These are phyloP conservation scores for Thereva nobilitata DNA, from an alignment of 2,888 invertebrate species.

Conservation along the genomic window DNA sequence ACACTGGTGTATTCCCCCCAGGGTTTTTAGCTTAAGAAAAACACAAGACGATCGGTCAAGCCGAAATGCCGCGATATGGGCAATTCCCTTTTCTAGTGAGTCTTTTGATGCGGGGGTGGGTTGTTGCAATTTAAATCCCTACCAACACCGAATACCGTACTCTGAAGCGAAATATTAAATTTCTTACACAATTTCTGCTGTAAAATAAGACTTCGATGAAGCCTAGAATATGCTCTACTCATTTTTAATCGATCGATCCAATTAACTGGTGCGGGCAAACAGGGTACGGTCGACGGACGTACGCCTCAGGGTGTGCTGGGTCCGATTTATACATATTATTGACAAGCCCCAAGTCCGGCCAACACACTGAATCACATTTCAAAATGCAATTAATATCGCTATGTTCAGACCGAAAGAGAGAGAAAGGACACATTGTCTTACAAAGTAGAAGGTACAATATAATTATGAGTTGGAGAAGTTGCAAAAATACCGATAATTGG, in stretches of 20 bases:
- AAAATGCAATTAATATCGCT: slow-evolving; percentile 24
- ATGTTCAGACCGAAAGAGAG: neutral
- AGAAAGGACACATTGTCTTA: neutral
- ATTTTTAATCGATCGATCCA: slow-evolving; percentile 42
- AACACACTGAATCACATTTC: slow-evolving; percentile 24
- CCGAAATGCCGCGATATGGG: too few species aligned
- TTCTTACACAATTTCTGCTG: slow-evolving; percentile 41
- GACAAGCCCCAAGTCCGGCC: too few species aligned
- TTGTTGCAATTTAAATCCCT: slow-evolving; percentile 39
- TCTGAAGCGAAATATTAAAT: slow-evolving; percentile 41
- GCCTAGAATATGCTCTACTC: slow-evolving; percentile 38
- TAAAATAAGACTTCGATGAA: slow-evolving; percentile 42
- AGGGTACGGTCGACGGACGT: slow-evolving; percentile 13
- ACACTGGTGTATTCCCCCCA: too few species aligned
- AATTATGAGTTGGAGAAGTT: slow-evolving; percentile 16
- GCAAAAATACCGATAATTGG: slow-evolving; percentile 23
- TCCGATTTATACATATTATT: neutral
- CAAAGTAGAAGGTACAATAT: too few species aligned
- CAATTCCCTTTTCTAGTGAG: neutral
- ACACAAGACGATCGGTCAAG: too few species aligned
- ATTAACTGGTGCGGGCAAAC: slow-evolving; percentile 34
- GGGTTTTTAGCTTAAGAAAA: too few species aligned
- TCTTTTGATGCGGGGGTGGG: slow-evolving; percentile 37
- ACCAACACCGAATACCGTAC: slow-evolving; percentile 14
- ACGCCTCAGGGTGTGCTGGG: neutral